phyloP scores from a whole-genome alignment of 2,113 vertebrate genomes.

The Chamaetylas fuelleborni region DNA sequence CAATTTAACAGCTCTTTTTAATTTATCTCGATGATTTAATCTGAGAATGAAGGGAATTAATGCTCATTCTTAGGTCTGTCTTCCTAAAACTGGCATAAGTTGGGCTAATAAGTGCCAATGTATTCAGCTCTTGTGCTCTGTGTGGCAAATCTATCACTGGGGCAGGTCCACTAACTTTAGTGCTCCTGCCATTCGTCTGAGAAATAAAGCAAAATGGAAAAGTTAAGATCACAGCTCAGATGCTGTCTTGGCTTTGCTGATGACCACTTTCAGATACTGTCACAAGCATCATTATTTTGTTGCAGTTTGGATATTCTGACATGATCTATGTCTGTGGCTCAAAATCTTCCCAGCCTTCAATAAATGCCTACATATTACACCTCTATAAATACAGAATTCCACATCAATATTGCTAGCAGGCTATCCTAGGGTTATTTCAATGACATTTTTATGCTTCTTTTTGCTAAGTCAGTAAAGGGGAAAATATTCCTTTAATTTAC shows the following conservation, averaged over 20 bases:
- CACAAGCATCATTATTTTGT: not conserved
- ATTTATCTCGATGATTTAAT: not conserved
- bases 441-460: not conserved
- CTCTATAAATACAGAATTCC: not conserved
- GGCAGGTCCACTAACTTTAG: not conserved
- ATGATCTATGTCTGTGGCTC: not conserved
- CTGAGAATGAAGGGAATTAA: not conserved
- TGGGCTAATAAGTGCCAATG: not conserved
- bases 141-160: not conserved
- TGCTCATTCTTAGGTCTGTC: not conserved
- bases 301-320: not conserved
- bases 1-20: not conserved
- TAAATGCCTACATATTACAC: not conserved
- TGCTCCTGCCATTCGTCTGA: not conserved
- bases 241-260: not conserved
- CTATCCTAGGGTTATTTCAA: not conserved
- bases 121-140: not conserved
- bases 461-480: not conserved
- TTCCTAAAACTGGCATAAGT: not conserved
- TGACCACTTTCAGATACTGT: not conserved
- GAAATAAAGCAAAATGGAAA: not conserved
- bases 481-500: not conserved
- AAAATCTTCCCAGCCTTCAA: not conserved
- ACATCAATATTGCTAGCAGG: not conserved
- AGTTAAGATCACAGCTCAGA: not conserved